Conservation (phyloP, 2,888 invertebrate genomes). For the Cheilosia variabilis region DNA sequence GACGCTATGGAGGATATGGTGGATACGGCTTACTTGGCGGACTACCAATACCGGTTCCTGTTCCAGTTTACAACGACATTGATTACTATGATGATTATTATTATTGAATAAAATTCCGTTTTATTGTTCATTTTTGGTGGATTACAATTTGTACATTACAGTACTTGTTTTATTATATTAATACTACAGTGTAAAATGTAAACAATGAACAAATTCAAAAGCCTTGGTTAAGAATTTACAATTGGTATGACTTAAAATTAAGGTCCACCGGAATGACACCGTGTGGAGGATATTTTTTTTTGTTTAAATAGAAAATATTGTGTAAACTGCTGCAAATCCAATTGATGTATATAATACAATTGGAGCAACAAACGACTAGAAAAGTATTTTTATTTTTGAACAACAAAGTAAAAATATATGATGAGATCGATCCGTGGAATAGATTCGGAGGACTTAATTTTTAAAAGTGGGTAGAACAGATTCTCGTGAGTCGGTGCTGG, state of each 20-base stretch:
- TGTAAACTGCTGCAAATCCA: conserved; percentile 33
- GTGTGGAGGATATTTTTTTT: conserved; percentile 18
- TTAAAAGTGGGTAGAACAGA: conserved; percentile 16
- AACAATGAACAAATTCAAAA: conserved; percentile 15
- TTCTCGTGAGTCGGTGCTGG: conserved; percentile 13
- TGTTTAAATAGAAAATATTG: conserved; percentile 14
- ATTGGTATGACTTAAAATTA: conserved; percentile 52
- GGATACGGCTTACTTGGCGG: conserved; percentile 36
- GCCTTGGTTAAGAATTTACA: conserved; percentile 29
- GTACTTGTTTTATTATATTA: conserved; percentile 43
- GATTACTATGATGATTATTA: conserved; percentile 16
- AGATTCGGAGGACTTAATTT: conserved; percentile 44
- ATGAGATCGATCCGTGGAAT: conserved; percentile 60
- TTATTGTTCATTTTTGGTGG: conserved; percentile 73
- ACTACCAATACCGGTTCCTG: conserved; percentile 34
- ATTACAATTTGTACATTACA: conserved; percentile 68
- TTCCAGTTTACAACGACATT: conserved; percentile 5
- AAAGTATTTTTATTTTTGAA: conserved; percentile 3
- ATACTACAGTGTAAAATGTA: conserved; percentile 54
- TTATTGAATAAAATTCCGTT: conserved; percentile 59
- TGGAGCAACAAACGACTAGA: conserved; percentile 59
- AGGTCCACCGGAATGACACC: conserved; percentile 45
- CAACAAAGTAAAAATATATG: conserved; percentile 30
- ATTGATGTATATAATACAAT: conserved; percentile 9
- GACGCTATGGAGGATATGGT: conserved; percentile 24